These are phyloP conservation scores for Acanthopleura granulata DNA, from an alignment of 2,888 invertebrate genomes.

Conservation along the genomic window DNA sequence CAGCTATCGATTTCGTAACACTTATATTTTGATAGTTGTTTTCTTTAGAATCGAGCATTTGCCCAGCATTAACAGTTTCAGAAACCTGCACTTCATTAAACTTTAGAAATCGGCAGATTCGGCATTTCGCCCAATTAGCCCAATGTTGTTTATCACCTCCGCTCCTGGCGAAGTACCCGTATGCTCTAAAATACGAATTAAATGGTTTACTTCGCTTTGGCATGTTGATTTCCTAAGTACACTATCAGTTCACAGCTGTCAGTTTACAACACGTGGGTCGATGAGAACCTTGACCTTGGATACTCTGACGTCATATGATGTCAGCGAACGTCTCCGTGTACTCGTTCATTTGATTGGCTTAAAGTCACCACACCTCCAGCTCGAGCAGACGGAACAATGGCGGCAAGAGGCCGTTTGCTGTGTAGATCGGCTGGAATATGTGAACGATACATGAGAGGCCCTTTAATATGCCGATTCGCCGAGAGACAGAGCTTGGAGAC, in stretches of 20 bases:
- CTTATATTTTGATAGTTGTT: too few species aligned
- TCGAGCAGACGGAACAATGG: conserved; percentile 18
- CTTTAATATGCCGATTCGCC: background rate
- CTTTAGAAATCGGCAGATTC: too few species aligned
- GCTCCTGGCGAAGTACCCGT: too few species aligned
- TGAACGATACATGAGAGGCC: background rate
- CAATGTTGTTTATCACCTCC: too few species aligned
- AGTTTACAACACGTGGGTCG: background rate
- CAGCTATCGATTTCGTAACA: too few species aligned
- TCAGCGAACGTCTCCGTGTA: background rate
- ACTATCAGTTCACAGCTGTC: background rate
- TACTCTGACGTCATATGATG: conserved; percentile 1
- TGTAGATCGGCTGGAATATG: conserved; percentile 4
- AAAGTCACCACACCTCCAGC: background rate
- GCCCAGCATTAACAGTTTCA: too few species aligned
- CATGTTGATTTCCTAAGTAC: too few species aligned
- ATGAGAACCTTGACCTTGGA: background rate
- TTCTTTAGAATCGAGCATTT: too few species aligned
- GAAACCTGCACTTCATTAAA: too few species aligned
- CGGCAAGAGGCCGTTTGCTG: conserved; percentile 15
- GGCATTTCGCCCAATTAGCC: too few species aligned
- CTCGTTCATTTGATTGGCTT: background rate
- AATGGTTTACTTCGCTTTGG: too few species aligned
- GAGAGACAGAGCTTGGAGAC: background rate
- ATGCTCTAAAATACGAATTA: too few species aligned